Base-by-base conservation (phyloP, 2,113 vertebrate genomes). In the Seriola quinqueradiata region DNA sequence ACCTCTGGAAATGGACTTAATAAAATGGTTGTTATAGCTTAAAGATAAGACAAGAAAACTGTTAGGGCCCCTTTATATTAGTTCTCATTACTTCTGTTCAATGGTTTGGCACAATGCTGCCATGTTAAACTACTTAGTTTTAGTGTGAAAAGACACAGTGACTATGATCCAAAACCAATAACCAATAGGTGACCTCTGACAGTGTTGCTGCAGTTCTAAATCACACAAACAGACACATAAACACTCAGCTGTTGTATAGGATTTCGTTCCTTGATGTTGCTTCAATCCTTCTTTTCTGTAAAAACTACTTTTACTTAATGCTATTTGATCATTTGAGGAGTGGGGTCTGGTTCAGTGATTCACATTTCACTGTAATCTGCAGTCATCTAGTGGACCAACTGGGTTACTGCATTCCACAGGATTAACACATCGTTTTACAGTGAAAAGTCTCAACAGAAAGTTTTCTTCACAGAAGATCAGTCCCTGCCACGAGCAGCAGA, bases 331-430 rank as follows among this genome's bases (percentile, higher is more conserved):
- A 28, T 28, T 28, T 50, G 46, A 50, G 46, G 1, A 5, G 5
- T 19, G 16, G 46, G 17, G 46, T 16, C 16, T 17, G 46, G 16
- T 16, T 19, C 46, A 67, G 25, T 13, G n/a, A 40, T 10, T 44
- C 36, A 44, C 38, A 9, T 59, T 17, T 19, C 4, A 48, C 8
- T 36, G 44, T 28, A 6, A n/a, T 40, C 17, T 78, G 76, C 46
- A 36, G 46, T 6, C 68, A 32, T 19, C 77, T 57, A 64, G 77
- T 64, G 68, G 68, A 44, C 59, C 17, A 19, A 46, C 34, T 32
- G 1, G 34, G 42, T 25, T 52, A 78, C 44, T 52, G 66, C 55
- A 28, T 21, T 28, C 21, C 21, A 61, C 10, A 52, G 6, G 6
- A 61, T 19, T 12, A 28, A 40, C 38, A 48, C 21, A 25, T 25